Conservation (phyloP, 1,140 invertebrate species). For the Nasonia giraulti region DNA sequence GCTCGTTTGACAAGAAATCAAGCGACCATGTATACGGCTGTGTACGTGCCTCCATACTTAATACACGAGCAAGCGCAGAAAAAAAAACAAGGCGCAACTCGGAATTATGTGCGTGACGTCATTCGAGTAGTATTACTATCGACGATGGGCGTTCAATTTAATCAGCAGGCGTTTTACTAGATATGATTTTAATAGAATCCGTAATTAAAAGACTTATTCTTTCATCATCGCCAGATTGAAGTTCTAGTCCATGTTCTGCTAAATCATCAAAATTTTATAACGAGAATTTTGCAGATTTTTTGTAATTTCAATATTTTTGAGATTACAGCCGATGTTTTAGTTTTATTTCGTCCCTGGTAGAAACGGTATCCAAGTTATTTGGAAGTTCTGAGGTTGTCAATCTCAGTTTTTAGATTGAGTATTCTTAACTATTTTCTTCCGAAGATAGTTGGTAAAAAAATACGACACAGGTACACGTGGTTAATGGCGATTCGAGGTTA, state of each 20-base stretch:
- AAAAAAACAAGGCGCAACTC: neutral
- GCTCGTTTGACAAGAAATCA: neutral
- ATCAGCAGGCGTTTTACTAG: neutral
- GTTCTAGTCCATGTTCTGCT: no score
- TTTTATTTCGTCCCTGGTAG: neutral
- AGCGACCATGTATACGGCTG: neutral
- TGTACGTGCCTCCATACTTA: neutral
- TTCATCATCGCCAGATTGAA: no score
- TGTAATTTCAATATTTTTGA: neutral
- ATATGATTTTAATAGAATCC: neutral
- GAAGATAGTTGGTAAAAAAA: no score
- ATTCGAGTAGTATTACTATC: neutral
- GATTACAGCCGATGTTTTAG: neutral
- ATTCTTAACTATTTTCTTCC: no score
- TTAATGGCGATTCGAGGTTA: no score
- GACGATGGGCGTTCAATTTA: slow-evolving; percentile 16
- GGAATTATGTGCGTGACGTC: slow-evolving; percentile 3
- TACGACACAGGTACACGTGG: no score
- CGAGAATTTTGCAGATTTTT: no score
- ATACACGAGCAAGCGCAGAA: neutral
- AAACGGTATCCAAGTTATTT: no score
- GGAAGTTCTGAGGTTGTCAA: no score
- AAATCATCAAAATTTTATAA: no score
- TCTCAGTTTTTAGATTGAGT: no score
- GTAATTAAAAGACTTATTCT: no score